phyloP scores from a whole-genome alignment of 2,113 vertebrate species.

The Hydrolagus affinis region DNA sequence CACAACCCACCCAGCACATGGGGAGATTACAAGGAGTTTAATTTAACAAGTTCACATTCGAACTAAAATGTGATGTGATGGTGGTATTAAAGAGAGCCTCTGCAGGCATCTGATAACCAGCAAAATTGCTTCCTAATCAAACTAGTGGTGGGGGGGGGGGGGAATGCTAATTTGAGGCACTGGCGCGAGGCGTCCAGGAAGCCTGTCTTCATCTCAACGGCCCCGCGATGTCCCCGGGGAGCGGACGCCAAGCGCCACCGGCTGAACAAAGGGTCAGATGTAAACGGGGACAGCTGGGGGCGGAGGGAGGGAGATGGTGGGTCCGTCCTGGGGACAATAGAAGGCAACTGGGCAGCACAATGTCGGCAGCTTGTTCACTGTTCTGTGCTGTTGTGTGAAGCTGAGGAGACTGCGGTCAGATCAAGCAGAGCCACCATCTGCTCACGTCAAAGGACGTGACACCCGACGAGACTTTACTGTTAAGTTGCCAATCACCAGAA shows the following conservation, averaged over 20 bases:
- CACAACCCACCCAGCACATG: too few relatives aligned
- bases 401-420: background rate
- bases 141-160: too few relatives aligned
- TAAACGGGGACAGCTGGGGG: background rate
- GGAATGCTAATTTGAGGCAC: too few relatives aligned
- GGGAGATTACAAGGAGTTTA: background rate
- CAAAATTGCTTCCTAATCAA: too few relatives aligned
- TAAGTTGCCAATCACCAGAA: background rate
- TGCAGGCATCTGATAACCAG: too few relatives aligned
- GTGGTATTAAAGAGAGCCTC: too few relatives aligned
- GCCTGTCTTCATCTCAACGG: background rate
- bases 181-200: too few relatives aligned
- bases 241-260: too few relatives aligned
- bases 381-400: background rate
- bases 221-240: background rate
- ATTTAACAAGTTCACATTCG: background rate
- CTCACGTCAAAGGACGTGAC: background rate
- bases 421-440: background rate
- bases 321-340: too few relatives aligned
- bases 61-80: too few relatives aligned
- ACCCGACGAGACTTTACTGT: background rate
- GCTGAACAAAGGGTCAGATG: too few relatives aligned
- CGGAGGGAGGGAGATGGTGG: background rate
- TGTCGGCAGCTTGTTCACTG: background rate
- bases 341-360: background rate